Evolutionary conservation across 2,113 vertebrate genomes (phyloP).

Genomic region (Oncorhynchus gorbuscha): DNA sequence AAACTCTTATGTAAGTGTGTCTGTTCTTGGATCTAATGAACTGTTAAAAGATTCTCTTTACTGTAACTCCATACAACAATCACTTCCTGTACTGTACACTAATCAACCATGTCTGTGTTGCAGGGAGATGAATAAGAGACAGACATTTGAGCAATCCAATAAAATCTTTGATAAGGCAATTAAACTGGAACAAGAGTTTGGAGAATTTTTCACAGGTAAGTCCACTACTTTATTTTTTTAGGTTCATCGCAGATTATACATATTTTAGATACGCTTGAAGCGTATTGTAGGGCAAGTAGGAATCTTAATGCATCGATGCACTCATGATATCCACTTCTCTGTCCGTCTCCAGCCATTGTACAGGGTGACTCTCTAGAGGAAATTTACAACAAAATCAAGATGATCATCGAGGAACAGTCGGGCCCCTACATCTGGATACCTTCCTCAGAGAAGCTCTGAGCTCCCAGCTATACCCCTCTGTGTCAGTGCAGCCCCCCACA

Average conservation of each 20-base stretch:
- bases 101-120: conserved; percentile 25
- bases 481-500: conserved; percentile 56
- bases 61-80: background rate
- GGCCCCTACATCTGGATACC: conserved; percentile 99
- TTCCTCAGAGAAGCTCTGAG: conserved; percentile 98
- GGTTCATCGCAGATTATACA: background rate
- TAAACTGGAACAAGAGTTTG: conserved; percentile 98
- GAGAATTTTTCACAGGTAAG: conserved; percentile 98
- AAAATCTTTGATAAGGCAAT: conserved; percentile 98
- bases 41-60: background rate
- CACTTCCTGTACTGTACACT: background rate
- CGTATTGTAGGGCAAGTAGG: background rate
- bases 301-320: too few species aligned
- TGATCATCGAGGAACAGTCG: conserved; percentile 99
- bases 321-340: conserved; percentile 33
- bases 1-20: conserved; percentile 93
- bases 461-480: conserved; percentile 67
- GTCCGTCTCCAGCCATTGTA: conserved; percentile 86
- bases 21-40: background rate
- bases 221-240: background rate
- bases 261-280: background rate
- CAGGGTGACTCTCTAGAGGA: conserved; percentile 99
- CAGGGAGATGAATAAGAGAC: conserved; percentile 98
- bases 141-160: conserved; percentile 97
- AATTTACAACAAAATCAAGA: conserved; percentile 99